These are phyloP conservation scores for Lochmaea crataegi DNA, from an alignment of 2,888 invertebrate genomes.

Conservation along the genomic window DNA sequence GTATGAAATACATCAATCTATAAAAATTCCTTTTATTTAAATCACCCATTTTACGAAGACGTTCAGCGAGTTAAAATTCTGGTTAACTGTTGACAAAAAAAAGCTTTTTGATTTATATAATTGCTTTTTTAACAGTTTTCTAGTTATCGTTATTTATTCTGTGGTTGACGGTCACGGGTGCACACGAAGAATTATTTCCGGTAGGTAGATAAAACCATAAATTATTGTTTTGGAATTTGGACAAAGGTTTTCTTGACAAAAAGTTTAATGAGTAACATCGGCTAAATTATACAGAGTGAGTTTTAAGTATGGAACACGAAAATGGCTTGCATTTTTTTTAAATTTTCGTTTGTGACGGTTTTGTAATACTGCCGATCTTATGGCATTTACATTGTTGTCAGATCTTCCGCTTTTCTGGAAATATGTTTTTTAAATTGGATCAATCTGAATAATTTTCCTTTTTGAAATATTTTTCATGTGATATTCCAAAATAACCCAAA, in stretches of 20 bases:
- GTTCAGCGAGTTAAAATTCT: constrained; percentile 22
- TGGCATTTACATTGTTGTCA: too few species aligned
- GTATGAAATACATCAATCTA: constrained; percentile 40
- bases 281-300: neutral
- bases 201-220: neutral
- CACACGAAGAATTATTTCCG: neutral
- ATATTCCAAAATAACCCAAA: too few species aligned
- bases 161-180: neutral
- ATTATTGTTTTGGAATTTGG: neutral
- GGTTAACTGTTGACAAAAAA: constrained; percentile 22
- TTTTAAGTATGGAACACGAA: too few species aligned
- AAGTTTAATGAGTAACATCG: neutral
- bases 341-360: too few species aligned
- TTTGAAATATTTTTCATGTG: too few species aligned
- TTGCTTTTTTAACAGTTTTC: constrained; percentile 28
- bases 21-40: constrained; percentile 42
- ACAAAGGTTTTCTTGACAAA: neutral
- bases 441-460: too few species aligned
- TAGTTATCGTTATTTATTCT: constrained; percentile 13
- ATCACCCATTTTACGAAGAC: constrained; percentile 36
- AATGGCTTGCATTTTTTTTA: too few species aligned
- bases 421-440: too few species aligned
- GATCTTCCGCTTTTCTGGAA: too few species aligned
- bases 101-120: constrained; percentile 32
- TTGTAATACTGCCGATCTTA: too few species aligned